Percentiles rank a stretch among this genome's conserved stretches.
phyloP scores from a whole-genome alignment of 2,888 invertebrate species.

The Limnephilus lunatus region DNA sequence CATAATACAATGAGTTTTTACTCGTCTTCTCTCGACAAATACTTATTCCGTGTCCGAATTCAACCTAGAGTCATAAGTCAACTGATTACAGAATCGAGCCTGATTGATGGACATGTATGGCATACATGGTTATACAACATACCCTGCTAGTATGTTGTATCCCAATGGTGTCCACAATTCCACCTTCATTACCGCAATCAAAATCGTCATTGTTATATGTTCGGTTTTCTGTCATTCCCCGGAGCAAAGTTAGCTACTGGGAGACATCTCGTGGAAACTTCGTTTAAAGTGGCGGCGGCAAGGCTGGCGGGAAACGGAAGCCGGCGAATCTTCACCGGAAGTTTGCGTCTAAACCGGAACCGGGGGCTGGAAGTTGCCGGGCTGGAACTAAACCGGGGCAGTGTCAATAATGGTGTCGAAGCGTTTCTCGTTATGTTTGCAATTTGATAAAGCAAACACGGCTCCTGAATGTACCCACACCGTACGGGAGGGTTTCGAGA shows the following conservation, averaged over 20 bases:
- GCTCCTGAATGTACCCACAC: background rate
- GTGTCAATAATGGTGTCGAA: constrained; percentile 9
- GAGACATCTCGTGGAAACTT: constrained; percentile 12
- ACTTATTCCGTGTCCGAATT: background rate
- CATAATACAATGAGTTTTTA: background rate
- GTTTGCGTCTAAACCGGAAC: constrained; percentile 23
- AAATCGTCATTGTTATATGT: background rate
- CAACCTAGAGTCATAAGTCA: background rate
- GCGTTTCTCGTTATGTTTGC: background rate
- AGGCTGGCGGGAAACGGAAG: background rate
- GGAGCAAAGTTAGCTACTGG: background rate
- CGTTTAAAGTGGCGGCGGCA: background rate
- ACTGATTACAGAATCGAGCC: background rate
- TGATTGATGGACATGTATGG: too few relatives aligned
- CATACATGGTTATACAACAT: too few relatives aligned
- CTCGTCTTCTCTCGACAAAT: background rate
- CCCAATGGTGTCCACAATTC: background rate
- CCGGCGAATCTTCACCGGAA: constrained; percentile 28
- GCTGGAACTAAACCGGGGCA: background rate
- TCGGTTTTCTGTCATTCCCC: background rate
- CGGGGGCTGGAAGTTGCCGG: constrained; percentile 25
- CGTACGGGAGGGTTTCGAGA: background rate
- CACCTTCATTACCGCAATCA: background rate
- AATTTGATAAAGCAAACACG: background rate
- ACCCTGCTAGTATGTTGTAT: background rate